Evolutionary conservation across 2,113 vertebrate genomes (phyloP), one percentile per base, ranked within the genome.

Genomic region (Ahaetulla prasina): DNA sequence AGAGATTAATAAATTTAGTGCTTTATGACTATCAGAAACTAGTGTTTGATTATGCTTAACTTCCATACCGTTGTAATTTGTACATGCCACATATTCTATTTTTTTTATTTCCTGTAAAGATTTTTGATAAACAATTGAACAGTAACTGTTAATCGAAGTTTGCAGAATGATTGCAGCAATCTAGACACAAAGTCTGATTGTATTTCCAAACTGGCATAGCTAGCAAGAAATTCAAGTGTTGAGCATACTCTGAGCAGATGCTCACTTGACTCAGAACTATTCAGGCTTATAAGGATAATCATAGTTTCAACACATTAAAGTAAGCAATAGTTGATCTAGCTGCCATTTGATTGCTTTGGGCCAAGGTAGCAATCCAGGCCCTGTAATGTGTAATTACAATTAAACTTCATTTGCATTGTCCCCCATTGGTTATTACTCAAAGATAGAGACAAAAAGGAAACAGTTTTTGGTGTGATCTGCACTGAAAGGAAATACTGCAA

Each of bases 31-130:
- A 50, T 2, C 90, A 85, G 49, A 35, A 55, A 91, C 22, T 54
- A 63, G 5, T 45, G 16, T 20, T 43, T 39, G 14, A 91, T 85
- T 85, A 57, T 25, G 45, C 55, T 84, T 88, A 54, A 89, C 14
- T 89, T 93, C 54, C 8, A 2, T 55, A 63, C 54, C 68, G 80
- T 74, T 91, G 87, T 87, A 93, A 89, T 91, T 55, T 91, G 80
- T 54, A 68, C 89, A 86, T 25, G 54, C 45, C 93, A 85, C 35
- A 57, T n/a, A 39, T 25, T 49, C 47, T 45, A 30, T 35, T 54
- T n/a, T n/a, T 23, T 30, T 68, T 8, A 52, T 86, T 91, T 89
- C 74, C 47, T 89, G 16, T 50, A 20, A 30, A 45, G 30, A 18
- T 80, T 53, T 45, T 10, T 53, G 23, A 74, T 35, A 89, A 91